Base-by-base conservation (phyloP, 2,113 vertebrate species). In the Ariopsis seemanni region DNA sequence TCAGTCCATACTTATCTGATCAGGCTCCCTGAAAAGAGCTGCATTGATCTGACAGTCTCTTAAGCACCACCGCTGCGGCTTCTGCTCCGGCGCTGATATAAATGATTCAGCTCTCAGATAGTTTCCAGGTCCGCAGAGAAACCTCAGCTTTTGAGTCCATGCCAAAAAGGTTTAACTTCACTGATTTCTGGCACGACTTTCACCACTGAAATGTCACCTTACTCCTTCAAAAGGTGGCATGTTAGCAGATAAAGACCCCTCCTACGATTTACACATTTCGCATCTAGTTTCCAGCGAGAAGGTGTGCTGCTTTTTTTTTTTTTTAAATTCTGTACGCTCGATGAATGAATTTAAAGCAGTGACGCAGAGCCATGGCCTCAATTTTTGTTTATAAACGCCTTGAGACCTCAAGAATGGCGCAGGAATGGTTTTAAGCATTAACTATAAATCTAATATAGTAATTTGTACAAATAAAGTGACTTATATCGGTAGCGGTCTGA, bases 1-100 rank as follows among this genome's bases (percentile, higher is more conserved):
- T 88, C 87, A 83, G 85, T 89, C 89, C 25, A 69, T 82, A 83
- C 87, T 90, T 90, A 91, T 90, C 88, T 87, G 87, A 87, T 81
- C 82, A 83, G 80, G 85, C 85, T 72, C 78, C 69, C 60, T 87
- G 81, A 88, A 90, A 87, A 62, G 88, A 85, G 87, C 69, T 60
- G 42, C 83, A 91, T 90, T 83, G 90, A 91, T 89, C 74, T 58
- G 87, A 87, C 74, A 89, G 79, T 89, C 88, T 86, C 88, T 90
- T 86, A 86, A 62, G 85, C 87, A 87, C 71, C 77, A 42, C 42
- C 11, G 22, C 72, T 50, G 72, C 42, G 7, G 74, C 74, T 87
- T 22, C 80, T 52, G 85, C 18, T 85, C 55, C 71, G 74, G 58
- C 50, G 81, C 69, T 60, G 81, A 84, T 84, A 87, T 86, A 63